Evolutionary conservation across 2,113 vertebrate species (phyloP).

Genomic region (Sylvicapra grimmia): DNA sequence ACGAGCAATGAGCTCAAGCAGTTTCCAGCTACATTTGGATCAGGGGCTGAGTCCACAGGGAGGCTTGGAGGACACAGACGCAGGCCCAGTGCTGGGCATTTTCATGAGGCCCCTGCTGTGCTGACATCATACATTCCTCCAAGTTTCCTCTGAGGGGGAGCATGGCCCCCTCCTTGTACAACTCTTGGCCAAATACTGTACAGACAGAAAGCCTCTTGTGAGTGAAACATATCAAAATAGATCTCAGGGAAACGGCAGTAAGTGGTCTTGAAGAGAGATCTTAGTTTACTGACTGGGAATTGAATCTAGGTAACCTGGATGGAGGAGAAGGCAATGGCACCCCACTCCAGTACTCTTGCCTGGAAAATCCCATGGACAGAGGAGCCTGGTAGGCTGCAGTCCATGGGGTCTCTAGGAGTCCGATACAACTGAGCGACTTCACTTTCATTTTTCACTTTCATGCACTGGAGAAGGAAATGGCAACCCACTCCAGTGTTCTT

Average conservation of each 20-base stretch:
- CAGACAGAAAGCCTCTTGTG: neutral
- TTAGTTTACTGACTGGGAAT: neutral
- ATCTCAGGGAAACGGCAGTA: neutral
- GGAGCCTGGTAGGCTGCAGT: no score
- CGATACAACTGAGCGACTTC: rapidly evolving
- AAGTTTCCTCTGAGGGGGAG: neutral
- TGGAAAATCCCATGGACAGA: no score
- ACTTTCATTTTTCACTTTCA: no score
- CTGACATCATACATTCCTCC: neutral
- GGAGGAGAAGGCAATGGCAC: neutral
- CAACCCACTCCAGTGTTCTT: no score
- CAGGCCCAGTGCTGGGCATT: neutral
- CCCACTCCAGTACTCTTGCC: no score
- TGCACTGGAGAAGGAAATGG: no score
- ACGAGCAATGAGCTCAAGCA: neutral
- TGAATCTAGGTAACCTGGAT: neutral
- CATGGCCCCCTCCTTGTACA: neutral
- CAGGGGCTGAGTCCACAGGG: neutral
- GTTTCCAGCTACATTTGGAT: neutral
- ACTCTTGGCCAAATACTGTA: neutral
- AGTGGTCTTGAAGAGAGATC: neutral
- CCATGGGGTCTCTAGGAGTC: no score
- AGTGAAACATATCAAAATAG: neutral
- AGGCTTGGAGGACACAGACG: neutral
- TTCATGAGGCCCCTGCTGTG: neutral